A percentile compares a stretch with the other conserved stretches of the same genome.
Conservation (phyloP, 2,113 vertebrate species). For the Rousettus leschenaultii region DNA sequence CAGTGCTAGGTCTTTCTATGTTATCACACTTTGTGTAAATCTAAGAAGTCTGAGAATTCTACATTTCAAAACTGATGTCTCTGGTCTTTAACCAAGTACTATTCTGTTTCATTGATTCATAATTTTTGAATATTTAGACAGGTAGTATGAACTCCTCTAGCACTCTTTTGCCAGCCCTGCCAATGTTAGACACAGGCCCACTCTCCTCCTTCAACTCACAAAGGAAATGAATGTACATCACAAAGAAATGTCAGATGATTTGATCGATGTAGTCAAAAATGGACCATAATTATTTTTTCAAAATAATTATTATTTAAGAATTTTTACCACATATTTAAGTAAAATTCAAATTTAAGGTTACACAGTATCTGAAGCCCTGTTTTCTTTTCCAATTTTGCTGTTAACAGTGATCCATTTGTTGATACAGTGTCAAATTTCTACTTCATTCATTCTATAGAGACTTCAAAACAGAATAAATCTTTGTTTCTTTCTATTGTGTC, state of each 20-base stretch:
- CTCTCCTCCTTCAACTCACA: not conserved
- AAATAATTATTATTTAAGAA: conserved; percentile 22
- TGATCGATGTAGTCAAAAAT: not conserved
- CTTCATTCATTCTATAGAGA: conserved; percentile 11
- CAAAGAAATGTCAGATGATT: not conserved
- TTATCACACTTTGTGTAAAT: not conserved
- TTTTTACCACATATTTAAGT: not conserved
- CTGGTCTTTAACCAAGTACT: not conserved
- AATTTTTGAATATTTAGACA: not conserved
- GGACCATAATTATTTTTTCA: not conserved
- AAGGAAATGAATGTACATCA: not conserved
- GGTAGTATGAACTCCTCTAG: not conserved
- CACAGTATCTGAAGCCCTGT: not conserved
- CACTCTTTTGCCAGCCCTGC: not conserved
- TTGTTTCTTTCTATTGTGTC: conserved; percentile 21
- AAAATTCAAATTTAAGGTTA: conserved; percentile 20
- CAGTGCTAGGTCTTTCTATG: not conserved
- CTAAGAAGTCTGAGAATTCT: not conserved
- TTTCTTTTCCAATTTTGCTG: conserved; percentile 42
- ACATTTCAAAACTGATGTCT: not conserved
- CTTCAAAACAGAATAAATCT: not conserved
- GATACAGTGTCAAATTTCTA: conserved; percentile 18
- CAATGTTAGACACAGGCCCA: not conserved
- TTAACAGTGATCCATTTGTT: conserved; percentile 5
- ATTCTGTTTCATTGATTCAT: not conserved